Evolutionary conservation across 2,888 invertebrate genomes (phyloP), one percentile per base, ranked within the genome.

Genomic region (Agrotis clavis): DNA sequence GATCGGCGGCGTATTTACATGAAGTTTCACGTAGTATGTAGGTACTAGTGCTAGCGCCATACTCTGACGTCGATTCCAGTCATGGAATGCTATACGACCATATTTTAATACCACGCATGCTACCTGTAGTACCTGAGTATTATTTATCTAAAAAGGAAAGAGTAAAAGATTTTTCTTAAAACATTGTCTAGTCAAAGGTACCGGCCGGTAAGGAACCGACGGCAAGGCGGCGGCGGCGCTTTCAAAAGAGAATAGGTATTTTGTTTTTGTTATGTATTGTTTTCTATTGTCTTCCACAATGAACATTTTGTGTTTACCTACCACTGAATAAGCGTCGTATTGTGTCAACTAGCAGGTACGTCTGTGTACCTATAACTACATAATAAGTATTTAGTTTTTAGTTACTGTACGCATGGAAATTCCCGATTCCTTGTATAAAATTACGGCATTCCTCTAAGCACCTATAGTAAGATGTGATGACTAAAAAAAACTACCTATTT

Each of bases 171-270:
- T 11, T 35, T 6, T 35, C 35, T 18, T 14, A 21, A 48, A 35
- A 68, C 45, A 47, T 14, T 19, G 6, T 30, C 45, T 11, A 4
- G 2, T 6, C 18, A 30, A 57, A 13, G 25, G 30, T 14, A 35
- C 57, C 73, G 73, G n/a, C n/a, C n/a, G n/a, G n/a, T n/a, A n/a
- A n/a, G n/a, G n/a, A n/a, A n/a, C 73, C 41, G 41, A 41, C 41
- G 41, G 41, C 41, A 30, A 25, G 74, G 66, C 74, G 73, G 68
- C 56, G 59, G 74, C 45, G 45, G 69, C 19, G 4, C 25, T 11
- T 74, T 66, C 51, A 73, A 59, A 74, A 74, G 13, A 53, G 5
- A n/a, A 48, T 41, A n/a, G n/a, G n/a, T n/a, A 35, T 9, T 51
- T 35, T 1, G 57, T 25, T 66, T 67, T 67, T 67, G 6, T 59